Base-by-base conservation (phyloP, 2,797 vertebrate genomes). In the Microctenopoma steveboyesi region DNA sequence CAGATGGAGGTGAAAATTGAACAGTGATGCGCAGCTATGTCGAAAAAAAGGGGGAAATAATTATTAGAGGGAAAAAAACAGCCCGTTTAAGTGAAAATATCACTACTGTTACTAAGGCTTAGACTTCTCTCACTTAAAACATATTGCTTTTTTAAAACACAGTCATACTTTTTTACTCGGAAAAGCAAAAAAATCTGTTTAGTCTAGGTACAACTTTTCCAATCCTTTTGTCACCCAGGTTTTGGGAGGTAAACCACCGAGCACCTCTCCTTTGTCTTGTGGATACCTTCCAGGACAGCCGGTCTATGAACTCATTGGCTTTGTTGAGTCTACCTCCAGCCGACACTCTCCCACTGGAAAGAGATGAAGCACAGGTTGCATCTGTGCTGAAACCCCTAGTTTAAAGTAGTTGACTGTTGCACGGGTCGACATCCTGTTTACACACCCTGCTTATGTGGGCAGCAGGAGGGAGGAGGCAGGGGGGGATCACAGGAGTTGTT, bases 1-100 rank as follows among this genome's bases (percentile, higher is more conserved):
- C 91, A 92, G 88, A 94, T 93, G 93, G 91, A 93, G 91, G 94
- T 94, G 92, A 92, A 93, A 94, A 94, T 93, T 91, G 91, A 93
- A 93, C 93, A 91, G 90, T 84, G 88, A 91, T 92, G 88, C 56
- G 84, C 83, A 79, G 86, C 88, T 88, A 86, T 88, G 89, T 84
- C 43, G 81, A 79, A 86, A 88, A 83, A 85, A 39, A 22, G 22
- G 50, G 35, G 45, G 60, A 60, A 88, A 91, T 92, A 90, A 93
- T 93, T 91, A 92, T 88, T 59, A 82, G 71, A 79, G 68, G 48
- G 10, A 57, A 70, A 85, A 85, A 86, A 60, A 79, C 65, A 63
- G 79, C 42, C 18, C 60, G 62, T 77, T 68, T 74, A 69, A 68
- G n/a, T 63, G 56, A 86, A 85, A 82, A 83, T 78, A 86, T 72